Evolutionary conservation across 2,888 invertebrate genomes (phyloP), one percentile per base, ranked within the genome.

Genomic region (Halictus ligatus): DNA sequence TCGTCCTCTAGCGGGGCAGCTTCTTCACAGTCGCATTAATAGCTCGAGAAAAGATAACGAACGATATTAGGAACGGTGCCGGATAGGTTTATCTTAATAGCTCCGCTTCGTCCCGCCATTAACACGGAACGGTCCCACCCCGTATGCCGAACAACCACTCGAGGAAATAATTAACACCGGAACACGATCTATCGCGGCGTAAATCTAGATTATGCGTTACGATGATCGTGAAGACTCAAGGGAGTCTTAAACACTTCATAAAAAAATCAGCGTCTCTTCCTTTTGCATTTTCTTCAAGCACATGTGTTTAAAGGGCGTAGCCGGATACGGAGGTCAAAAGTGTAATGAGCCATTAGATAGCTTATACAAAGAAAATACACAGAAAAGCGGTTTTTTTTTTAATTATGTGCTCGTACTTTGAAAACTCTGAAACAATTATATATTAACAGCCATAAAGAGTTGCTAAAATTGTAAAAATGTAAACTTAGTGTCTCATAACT

Each of bases 1-100:
- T 54, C 69, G 48, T 60, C 40, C 40, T 64, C 73, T 35, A 74
- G n/a, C 80, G 84, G 88, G 58, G 71, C 35, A 74, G 73, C 48
- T 48, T 75, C 72, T 88, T 90, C 85, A 85, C 75, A 78, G 81
- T 78, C 75, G 75, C 79, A 83, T 82, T 87, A 86, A 87, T 87
- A 78, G 79, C 46, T 54, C 29, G 40, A 15, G 74, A 76, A 54
- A 67, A 73, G 83, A 78, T 78, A 80, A 85, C 75, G 71, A 74
- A 74, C 78, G 78, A 67, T 40, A 74, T 67, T 75, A 40, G 74
- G 81, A 79, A 75, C 64, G 25, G 64, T 29, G 64, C 64, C 29
- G 46, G 58, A 76, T 74, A 76, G 79, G 81, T 78, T 76, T 81
- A 75, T 83, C 80, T 89, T 84, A 85, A 86, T 84, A 78, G 80